These are phyloP conservation scores for Sialis lutaria DNA, from an alignment of 2,888 invertebrate species.

Conservation along the genomic window DNA sequence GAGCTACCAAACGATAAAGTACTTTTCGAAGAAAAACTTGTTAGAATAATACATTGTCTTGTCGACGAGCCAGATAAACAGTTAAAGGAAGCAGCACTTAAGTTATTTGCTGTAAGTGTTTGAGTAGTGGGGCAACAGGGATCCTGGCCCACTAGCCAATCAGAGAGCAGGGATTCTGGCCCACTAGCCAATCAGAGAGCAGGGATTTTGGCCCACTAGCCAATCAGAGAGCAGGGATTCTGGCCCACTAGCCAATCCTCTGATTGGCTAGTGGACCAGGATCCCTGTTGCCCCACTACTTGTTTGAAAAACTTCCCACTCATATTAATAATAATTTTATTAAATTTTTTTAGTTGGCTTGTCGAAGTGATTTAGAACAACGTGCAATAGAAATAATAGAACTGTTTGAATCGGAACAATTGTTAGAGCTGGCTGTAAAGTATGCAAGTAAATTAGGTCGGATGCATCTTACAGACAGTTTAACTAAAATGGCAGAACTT, in stretches of 20 bases:
- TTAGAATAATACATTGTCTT: constrained; percentile 43
- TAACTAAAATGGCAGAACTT: constrained; percentile 39
- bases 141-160: too few species aligned
- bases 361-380: constrained; percentile 66
- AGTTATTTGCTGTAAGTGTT: constrained; percentile 67
- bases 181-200: too few species aligned
- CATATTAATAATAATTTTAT: constrained; percentile 1
- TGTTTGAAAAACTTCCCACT: constrained; percentile 1
- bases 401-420: constrained; percentile 55
- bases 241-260: too few species aligned
- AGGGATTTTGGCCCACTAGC: too few species aligned
- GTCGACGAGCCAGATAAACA: constrained; percentile 46
- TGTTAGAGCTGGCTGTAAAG: constrained; percentile 71
- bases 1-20: constrained; percentile 54
- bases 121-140: too few species aligned
- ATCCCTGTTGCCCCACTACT: too few species aligned
- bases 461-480: constrained; percentile 60
- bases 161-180: too few species aligned
- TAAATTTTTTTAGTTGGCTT: constrained; percentile 47
- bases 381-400: constrained; percentile 77
- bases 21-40: constrained; percentile 57
- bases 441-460: constrained; percentile 68
- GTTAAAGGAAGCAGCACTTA: constrained; percentile 64
- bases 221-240: too few species aligned
- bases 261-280: too few species aligned